These are phyloP conservation scores for Physella acuta DNA, from an alignment of 1,140 invertebrate species.

Conservation along the genomic window DNA sequence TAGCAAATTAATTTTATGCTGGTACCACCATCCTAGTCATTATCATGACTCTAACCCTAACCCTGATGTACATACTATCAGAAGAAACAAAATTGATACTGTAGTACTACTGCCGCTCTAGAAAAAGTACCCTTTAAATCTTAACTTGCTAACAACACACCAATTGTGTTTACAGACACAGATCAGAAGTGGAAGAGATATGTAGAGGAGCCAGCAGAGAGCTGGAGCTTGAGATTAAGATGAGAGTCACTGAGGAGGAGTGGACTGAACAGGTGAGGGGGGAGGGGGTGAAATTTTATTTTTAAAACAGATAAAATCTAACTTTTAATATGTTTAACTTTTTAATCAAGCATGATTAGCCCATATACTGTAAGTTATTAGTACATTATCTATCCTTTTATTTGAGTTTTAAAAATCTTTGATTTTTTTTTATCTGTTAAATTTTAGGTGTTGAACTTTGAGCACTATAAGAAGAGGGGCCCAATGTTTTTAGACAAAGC, in stretches of 20 bases:
- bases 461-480: slow-evolving; percentile 57
- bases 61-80: too few species aligned
- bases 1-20: too few species aligned
- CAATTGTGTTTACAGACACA: slow-evolving; percentile 50
- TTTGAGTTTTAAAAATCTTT: not conserved
- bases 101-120: too few species aligned
- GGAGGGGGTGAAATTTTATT: not conserved
- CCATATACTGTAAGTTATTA: not conserved
- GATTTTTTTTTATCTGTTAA: not conserved
- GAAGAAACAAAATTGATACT: too few species aligned
- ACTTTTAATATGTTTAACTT: not conserved
- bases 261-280: slow-evolving; percentile 60
- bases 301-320: not conserved
- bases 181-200: slow-evolving; percentile 57
- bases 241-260: slow-evolving; percentile 59
- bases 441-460: slow-evolving; percentile 52
- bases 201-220: slow-evolving; percentile 57
- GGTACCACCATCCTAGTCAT: too few species aligned
- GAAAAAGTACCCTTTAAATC: too few species aligned
- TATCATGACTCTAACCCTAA: too few species aligned
- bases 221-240: slow-evolving; percentile 59
- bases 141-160: not conserved
- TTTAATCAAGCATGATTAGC: too few species aligned
- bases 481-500: slow-evolving; percentile 58
- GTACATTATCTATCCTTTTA: not conserved